Evolutionary conservation across 2,888 invertebrate genomes (phyloP), one percentile per base, ranked within the genome.

Genomic region (Macrostomum cliftonense): DNA sequence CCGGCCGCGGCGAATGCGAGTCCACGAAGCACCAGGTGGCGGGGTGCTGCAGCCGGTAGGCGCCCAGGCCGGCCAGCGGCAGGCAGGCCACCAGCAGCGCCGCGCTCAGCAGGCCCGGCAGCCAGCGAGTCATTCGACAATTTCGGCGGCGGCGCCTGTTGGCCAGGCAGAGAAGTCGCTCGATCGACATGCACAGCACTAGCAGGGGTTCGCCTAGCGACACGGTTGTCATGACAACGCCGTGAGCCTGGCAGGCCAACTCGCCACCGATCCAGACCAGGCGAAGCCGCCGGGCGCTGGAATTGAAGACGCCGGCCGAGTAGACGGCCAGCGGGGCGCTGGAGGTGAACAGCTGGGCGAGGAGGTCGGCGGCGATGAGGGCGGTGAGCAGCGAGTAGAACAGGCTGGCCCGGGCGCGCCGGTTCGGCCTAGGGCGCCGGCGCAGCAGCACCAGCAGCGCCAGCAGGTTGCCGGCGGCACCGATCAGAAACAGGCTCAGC

Each of bases 11-110:
- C 19, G 65, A 58, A 52, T 63, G 65, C 52, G 66, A 62, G 54
- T 68, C 63, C 12, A 69, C 56, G 52, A 63, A 69, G 53, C 68
- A 68, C 69, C 68, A 69, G 2, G 67, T 67, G 4, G 61, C 58
- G 1, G 68, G 68, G 52, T 65, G 67, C 55, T 69, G 68, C 19
- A 59, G 52, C 17, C 57, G 59, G 55, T 60, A 67, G 38, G 58
- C 53, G 2, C 68, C 68, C 42, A 67, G 59, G 1, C 65, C 66
- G 45, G 67, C 58, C 40, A 69, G 52, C 5, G 68, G 68, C 45
- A 65, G 47, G 19, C 61, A 54, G 36, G 65, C 61, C 46, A 64
- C 60, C 21, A 59, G 40, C 12, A 63, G 49, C 5, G 61, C 60
- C 38, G 57, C 53, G 5, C 58, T 52, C 63, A 65, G 67, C 20